Percentiles rank a stretch among this genome's conserved stretches.
phyloP scores from a whole-genome alignment of 2,888 invertebrate species.

The Drosophila anomalata region DNA sequence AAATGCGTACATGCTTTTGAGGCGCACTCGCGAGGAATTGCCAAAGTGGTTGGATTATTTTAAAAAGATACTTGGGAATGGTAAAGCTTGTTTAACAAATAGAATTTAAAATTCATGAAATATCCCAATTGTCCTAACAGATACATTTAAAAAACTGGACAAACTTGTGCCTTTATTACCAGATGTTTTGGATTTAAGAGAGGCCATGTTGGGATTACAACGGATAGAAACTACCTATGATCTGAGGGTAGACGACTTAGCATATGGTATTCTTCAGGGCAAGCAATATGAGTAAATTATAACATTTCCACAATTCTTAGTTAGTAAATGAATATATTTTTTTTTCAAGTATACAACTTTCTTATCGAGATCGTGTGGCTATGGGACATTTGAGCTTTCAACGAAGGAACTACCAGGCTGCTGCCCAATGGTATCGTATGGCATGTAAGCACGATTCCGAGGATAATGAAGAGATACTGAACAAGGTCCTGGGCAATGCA shows the following conservation, averaged over 20 bases:
- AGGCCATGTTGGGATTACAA: slow-evolving; percentile 19
- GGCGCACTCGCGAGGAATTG: slow-evolving; percentile 25
- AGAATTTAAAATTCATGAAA: not conserved
- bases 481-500: slow-evolving; percentile 16
- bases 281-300: slow-evolving; percentile 27
- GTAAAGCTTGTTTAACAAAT: not conserved
- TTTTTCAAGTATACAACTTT: slow-evolving; percentile 11
- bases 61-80: not conserved
- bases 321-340: not conserved
- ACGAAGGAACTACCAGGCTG: slow-evolving; percentile 14
- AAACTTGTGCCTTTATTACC: slow-evolving; percentile 13
- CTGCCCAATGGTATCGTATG: slow-evolving; percentile 34
- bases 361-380: slow-evolving; percentile 22
- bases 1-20: slow-evolving; percentile 33
- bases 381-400: slow-evolving; percentile 26
- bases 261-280: slow-evolving; percentile 13
- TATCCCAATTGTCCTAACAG: not conserved
- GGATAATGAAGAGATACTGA: not conserved
- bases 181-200: slow-evolving; percentile 4
- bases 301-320: not conserved
- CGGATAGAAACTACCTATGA: slow-evolving; percentile 18
- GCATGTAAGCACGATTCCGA: slow-evolving; percentile 4
- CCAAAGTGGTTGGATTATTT: slow-evolving; percentile 25
- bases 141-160: not conserved
- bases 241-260: slow-evolving; percentile 13